Evolutionary conservation across 92 coral and sea anemone species (phyloP).

Genomic region (Epizoanthus fatuus): DNA sequence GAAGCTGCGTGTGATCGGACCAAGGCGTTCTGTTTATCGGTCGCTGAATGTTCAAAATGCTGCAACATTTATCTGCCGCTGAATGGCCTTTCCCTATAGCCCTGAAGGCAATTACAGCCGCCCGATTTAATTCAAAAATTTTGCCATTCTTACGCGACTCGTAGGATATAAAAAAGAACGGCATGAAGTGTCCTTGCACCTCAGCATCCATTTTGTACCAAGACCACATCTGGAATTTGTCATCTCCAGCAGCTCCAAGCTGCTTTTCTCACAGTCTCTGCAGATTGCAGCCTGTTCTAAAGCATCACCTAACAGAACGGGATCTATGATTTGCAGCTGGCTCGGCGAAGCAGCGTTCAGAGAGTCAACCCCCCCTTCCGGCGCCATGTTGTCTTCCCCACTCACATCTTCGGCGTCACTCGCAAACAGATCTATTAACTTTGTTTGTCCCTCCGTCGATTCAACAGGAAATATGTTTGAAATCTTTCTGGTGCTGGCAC

Average conservation of each 20-base stretch:
- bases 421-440: too few relatives aligned
- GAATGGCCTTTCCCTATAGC: neutral
- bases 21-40: conserved; percentile 15
- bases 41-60: neutral
- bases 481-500: too few relatives aligned
- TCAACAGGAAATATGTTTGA: too few relatives aligned
- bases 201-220: neutral
- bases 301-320: neutral
- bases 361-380: too few relatives aligned
- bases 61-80: neutral
- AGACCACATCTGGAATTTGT: neutral
- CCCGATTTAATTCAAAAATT: too few relatives aligned
- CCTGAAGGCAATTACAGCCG: neutral
- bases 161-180: neutral
- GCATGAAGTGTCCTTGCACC: neutral
- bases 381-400: too few relatives aligned
- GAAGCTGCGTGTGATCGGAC: conserved; percentile 28
- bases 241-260: neutral
- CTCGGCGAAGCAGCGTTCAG: neutral
- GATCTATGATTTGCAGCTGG: neutral
- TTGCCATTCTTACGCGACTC: too few relatives aligned
- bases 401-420: too few relatives aligned
- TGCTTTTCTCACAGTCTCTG: neutral
- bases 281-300: conserved; percentile 1
- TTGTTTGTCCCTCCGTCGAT: too few relatives aligned